Percentiles rank a stretch among this genome's conserved stretches.
phyloP scores from a whole-genome alignment of 2,797 vertebrate species.

The Vultur gryphus region DNA sequence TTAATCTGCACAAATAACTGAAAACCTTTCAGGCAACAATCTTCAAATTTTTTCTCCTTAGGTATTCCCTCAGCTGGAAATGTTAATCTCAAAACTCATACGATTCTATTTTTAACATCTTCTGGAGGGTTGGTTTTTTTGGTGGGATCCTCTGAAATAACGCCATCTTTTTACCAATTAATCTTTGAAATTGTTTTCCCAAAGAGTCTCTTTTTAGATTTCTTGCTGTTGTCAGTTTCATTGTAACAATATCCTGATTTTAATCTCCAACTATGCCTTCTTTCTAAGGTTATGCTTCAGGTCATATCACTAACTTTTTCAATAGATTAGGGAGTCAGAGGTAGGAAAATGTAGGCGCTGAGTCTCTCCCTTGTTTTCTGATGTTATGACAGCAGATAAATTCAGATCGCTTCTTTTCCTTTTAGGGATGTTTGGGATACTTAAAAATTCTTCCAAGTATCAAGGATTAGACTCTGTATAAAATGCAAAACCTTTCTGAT shows the following conservation, averaged over 20 bases:
- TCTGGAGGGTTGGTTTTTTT: background rate
- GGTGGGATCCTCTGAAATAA: background rate
- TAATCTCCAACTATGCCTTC: background rate
- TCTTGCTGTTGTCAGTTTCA: background rate
- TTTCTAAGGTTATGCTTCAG: background rate
- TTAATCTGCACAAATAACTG: constrained; percentile 1
- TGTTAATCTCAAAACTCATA: background rate
- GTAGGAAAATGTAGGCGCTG: background rate
- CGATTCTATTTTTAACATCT: background rate
- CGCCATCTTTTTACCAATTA: background rate
- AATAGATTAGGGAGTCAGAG: background rate
- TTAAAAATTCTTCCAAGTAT: background rate
- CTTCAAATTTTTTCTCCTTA: background rate
- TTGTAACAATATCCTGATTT: background rate
- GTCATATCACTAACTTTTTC: background rate
- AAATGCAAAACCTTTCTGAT: background rate
- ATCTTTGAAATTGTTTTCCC: background rate
- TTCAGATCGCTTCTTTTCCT: background rate
- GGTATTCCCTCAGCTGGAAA: constrained; percentile 9
- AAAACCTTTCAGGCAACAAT: constrained; percentile 12
- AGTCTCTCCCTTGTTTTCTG: background rate
- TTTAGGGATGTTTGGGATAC: background rate
- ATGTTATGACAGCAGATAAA: background rate
- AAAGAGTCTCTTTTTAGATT: background rate
- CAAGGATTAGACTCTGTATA: background rate